These are phyloP conservation scores for Tachina grossa DNA, from an alignment of 2,888 invertebrate genomes.

Conservation along the genomic window DNA sequence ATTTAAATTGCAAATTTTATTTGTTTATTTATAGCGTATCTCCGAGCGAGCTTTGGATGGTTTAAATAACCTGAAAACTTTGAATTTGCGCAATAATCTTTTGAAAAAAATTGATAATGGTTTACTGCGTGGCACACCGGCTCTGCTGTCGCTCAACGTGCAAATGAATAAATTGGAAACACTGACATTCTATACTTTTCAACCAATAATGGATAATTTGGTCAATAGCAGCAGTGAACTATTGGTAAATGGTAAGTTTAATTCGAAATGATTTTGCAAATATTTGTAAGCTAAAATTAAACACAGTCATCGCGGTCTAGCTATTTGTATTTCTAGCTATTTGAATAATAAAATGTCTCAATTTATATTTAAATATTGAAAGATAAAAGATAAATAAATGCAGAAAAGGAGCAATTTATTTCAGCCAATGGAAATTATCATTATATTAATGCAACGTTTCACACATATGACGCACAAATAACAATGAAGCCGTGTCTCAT, in stretches of 20 bases:
- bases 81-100: conserved; percentile 90
- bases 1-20: neutral
- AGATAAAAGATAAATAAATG: too few relatives aligned
- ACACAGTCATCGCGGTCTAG: neutral
- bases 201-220: conserved; percentile 90
- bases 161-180: conserved; percentile 90
- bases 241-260: conserved; percentile 88
- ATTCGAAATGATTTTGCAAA: neutral
- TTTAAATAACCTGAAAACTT: conserved; percentile 87
- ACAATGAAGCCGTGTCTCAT: too few relatives aligned
- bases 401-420: too few relatives aligned
- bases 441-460: too few relatives aligned
- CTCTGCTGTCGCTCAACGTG: conserved; percentile 89
- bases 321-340: neutral
- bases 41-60: conserved; percentile 91
- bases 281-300: neutral
- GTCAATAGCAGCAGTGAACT: conserved; percentile 89
- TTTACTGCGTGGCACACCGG: conserved; percentile 88
- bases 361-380: conserved; percentile 48
- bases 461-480: too few relatives aligned
- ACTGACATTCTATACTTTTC: conserved; percentile 88
- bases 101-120: conserved; percentile 88
- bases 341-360: conserved; percentile 42
- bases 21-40: conserved; percentile 84
- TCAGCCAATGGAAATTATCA: too few relatives aligned